phyloP scores from a whole-genome alignment of 2,888 invertebrate genomes.

The Anodontia alba region DNA sequence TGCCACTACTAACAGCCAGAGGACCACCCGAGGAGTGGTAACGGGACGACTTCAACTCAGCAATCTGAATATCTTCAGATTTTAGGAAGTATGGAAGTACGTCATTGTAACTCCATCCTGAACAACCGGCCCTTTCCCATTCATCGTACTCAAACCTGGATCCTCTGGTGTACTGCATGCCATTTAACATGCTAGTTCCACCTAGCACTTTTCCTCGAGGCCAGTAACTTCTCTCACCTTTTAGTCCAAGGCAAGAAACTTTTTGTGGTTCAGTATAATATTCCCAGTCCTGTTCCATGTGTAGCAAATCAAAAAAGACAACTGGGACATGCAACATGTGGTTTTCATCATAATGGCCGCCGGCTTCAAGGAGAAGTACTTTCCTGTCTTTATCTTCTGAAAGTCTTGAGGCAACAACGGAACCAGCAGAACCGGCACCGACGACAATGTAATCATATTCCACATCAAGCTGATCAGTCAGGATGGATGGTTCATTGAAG shows the following conservation, averaged over 20 bases:
- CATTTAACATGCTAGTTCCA: slow-evolving; percentile 36
- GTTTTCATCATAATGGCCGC: too few species aligned
- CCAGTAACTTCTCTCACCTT: slow-evolving; percentile 88
- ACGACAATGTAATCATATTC: too few species aligned
- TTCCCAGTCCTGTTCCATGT: slow-evolving; percentile 70
- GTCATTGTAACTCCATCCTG: slow-evolving; percentile 40
- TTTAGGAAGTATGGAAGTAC: slow-evolving; percentile 17
- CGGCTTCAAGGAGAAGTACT: too few species aligned
- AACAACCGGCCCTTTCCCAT: slow-evolving; percentile 38
- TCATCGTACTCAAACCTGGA: slow-evolving; percentile 29
- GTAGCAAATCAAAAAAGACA: too few species aligned
- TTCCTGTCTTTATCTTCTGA: too few species aligned
- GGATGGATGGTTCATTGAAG: too few species aligned
- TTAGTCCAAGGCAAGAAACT: slow-evolving; percentile 50
- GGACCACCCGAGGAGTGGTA: slow-evolving; percentile 28
- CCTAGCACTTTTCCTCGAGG: slow-evolving; percentile 37
- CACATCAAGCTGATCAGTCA: too few species aligned
- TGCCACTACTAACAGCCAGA: slow-evolving; percentile 17
- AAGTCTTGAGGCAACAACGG: too few species aligned
- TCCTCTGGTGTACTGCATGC: slow-evolving; percentile 34
- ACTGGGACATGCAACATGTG: too few species aligned
- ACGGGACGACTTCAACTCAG: slow-evolving; percentile 1
- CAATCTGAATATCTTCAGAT: slow-evolving; percentile 21
- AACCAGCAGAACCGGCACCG: too few species aligned
- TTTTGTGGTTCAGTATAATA: slow-evolving; percentile 72